These are phyloP conservation scores for Neosalanx taihuensis DNA, from an alignment of 2,797 vertebrate species.

Conservation along the genomic window DNA sequence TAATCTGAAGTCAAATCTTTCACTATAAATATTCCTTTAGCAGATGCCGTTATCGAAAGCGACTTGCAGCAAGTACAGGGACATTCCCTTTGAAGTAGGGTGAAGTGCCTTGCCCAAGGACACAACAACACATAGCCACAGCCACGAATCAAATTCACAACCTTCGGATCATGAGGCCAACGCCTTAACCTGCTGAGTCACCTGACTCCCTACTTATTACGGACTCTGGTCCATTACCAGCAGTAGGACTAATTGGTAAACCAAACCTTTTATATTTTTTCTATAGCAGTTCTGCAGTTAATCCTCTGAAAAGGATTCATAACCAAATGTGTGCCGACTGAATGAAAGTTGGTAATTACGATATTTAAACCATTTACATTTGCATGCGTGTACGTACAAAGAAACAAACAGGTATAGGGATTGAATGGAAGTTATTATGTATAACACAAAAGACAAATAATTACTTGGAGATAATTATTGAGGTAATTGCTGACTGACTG, in stretches of 20 bases:
- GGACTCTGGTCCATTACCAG: background rate
- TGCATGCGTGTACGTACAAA: constrained; percentile 28
- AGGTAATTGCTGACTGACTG: constrained; percentile 47
- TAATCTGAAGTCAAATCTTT: too few relatives aligned
- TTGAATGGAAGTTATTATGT: constrained; percentile 56
- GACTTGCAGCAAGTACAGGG: too few relatives aligned
- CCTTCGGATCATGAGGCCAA: too few relatives aligned
- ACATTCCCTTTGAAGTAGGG: too few relatives aligned
- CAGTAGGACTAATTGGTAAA: background rate
- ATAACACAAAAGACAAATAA: constrained; percentile 53
- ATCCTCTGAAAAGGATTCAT: background rate
- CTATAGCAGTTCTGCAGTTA: background rate
- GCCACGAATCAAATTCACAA: too few relatives aligned
- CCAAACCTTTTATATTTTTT: background rate
- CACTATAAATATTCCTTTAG: too few relatives aligned
- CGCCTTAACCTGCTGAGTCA: too few relatives aligned
- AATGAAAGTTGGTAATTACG: background rate
- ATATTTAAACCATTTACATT: constrained; percentile 21
- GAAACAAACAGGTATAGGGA: constrained; percentile 34
- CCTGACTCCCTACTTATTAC: too few relatives aligned
- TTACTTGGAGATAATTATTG: constrained; percentile 48
- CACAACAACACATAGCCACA: too few relatives aligned
- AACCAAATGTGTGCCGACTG: background rate
- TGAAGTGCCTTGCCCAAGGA: too few relatives aligned
- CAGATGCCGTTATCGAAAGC: too few relatives aligned